Evolutionary conservation across 2,888 invertebrate genomes (phyloP), one percentile per base, ranked within the genome.

Genomic region (Phengaris arion): DNA sequence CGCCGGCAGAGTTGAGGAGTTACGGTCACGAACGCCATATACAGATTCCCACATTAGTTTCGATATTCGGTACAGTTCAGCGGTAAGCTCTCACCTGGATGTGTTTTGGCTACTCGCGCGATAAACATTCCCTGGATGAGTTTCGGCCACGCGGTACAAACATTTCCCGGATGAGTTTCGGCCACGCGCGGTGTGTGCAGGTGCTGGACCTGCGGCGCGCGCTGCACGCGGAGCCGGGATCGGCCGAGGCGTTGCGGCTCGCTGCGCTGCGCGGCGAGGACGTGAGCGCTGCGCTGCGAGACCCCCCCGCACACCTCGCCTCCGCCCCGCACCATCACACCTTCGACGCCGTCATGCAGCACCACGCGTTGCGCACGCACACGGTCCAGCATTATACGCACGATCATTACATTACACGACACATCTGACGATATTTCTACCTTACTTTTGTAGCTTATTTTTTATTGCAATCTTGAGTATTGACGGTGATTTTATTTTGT

Each of bases 191-290:
- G 81, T 85, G 87, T 85, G 84, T 93, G 88, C 94, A 96, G 96
- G 96, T 96, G 94, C 95, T 96, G 95, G 96, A 96, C 94, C 94
- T 96, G 89, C 95, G 96, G 93, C 95, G 96, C 90, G 96, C 96
- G 87, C 95, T 96, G 91, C 96, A 96, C 93, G 96, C 96, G 82
- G 96, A 95, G 91, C 95, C 95, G 75, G 94, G 94, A 79, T 93
- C 94, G 81, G 93, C 93, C 84, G 93, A 93, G 88, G 93, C 90
- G 89, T 92, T 89, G 90, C 94, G 89, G 88, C 93, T 90, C 94
- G 94, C 90, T 82, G 87, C 89, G 83, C 89, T 92, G 89, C 89
- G 93, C 85, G 90, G 88, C 82, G 94, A 89, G 84, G 94, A 90
- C 93, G 94, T 92, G 94, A 94, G 90, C 91, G 94, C 86, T 89